A percentile compares a stretch with the other conserved stretches of the same genome.
phyloP scores from a whole-genome alignment of 2,797 vertebrate species.

The Pangasius mekongensis region DNA sequence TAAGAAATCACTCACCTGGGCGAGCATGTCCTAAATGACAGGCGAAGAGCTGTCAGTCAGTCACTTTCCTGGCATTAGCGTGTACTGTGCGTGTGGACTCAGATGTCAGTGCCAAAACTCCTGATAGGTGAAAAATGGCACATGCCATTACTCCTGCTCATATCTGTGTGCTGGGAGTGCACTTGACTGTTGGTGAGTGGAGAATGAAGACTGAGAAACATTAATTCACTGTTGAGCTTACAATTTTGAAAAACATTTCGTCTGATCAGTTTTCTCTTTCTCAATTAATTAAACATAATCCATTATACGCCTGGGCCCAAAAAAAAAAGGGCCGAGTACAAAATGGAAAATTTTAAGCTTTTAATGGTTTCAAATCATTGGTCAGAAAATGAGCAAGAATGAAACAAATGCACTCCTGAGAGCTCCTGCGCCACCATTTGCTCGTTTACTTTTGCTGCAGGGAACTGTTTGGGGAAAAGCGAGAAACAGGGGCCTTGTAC shows the following conservation, averaged over 20 bases:
- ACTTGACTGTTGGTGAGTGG: neutral
- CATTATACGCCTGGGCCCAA: neutral
- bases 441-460: no score
- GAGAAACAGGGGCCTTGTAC: no score
- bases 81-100: conserved; percentile 14
- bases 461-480: no score
- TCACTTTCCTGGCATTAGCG: conserved; percentile 5
- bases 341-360: no score
- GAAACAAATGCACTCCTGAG: no score
- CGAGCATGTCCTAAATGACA: conserved; percentile 26
- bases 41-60: conserved; percentile 34
- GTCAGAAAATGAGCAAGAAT: no score
- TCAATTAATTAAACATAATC: no score
- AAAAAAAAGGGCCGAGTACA: no score
- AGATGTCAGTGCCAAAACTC: conserved; percentile 21
- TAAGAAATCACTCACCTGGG: conserved; percentile 20
- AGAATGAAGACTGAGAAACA: neutral
- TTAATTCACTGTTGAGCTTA: neutral
- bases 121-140: conserved; percentile 20
- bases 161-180: neutral
- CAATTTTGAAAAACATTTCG: neutral
- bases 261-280: neutral
- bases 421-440: no score
- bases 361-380: no score
- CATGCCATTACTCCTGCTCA: conserved; percentile 4